Evolutionary conservation across 2,797 vertebrate species (phyloP), one percentile per base, ranked within the genome.

Genomic region (Chelonia mydas): DNA sequence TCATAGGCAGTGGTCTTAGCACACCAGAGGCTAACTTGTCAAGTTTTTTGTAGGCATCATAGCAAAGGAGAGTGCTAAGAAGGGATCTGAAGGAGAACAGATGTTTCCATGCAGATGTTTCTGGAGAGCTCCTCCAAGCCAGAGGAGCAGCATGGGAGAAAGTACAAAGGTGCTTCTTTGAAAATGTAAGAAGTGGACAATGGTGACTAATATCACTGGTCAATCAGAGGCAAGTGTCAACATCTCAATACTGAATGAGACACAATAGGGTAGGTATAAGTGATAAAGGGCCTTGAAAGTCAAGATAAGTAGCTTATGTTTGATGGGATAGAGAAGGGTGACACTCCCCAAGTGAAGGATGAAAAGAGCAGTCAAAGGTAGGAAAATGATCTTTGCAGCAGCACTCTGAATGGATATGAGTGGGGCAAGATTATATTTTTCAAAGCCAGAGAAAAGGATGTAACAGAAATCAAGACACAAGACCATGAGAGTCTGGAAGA

Each of bases 41-140:
- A 55, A n/a, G 16, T 87, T 94, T 89, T 31, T 91, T 55, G 76
- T 41, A 80, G n/a, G 21, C 78, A 81, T 57, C 31, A 55, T 83
- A 68, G 47, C 37, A 91, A 87, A 87, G 50, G 41, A 27, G 6
- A 74, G 41, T 28, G 45, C 45, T 47, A 86, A 87, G 54, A 25
- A 15, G 25, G 41, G 41, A 41, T 47, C 7, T 74, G 37, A 31
- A 81, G 8, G 41, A 91, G 68, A 8, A 90, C 93, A 92, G 88
- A n/a, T n/a, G n/a, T n/a, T n/a, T n/a, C n/a, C n/a, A n/a, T 96
- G 61, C 15, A 92, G 37, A 6, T 84, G 74, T 86, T 88, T 95
- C 54, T 15, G 82, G 21, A 77, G 92, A 87, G 3, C 55, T 91
- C 41, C 82, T 84, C 51, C 68, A 7, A 45, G 21, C 37, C 9